Base-by-base conservation (phyloP, 2,113 vertebrate species). In the Petaurus breviceps region DNA sequence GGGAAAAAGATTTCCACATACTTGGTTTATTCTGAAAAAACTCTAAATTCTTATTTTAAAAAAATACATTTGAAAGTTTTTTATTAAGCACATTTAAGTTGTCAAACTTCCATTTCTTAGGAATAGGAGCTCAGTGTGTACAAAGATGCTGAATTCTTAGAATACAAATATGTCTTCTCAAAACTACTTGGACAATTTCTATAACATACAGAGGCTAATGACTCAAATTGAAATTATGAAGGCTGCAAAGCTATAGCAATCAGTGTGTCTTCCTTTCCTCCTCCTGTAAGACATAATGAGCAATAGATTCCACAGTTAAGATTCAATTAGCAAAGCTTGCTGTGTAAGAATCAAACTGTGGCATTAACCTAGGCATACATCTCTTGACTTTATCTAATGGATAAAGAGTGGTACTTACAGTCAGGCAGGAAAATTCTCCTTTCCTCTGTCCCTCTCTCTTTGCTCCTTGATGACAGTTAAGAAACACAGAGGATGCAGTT, bases 401-500 rank as follows among this genome's bases (percentile, higher is more conserved):
- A 97, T 55, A 98, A 97, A 98, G 93, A 97, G 84, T 95, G 43
- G 89, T 98, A 99, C 99, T 99, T 98, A 99, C 99, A 96, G 96
- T 0, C 37, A 92, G 97, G 92, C 97, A 57, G 2, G 91, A 92
- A 97, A 93, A 93, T 57, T 61, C 57, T 61, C 51, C 95, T 61
- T 91, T 31, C 90, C 97, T 92, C 97, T 68, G 90, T 95, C 61
- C 46, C 94, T 90, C 95, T 94, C 55, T 96, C 98, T 97, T 68
- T 94, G 91, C 98, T 98, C 97, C 97, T 97, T 90, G 90, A 98
- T 98, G 98, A 97, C 98, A 98, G 98, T 95, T 98, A 51, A 96
- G 97, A 97, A 98, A 95, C 96, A 0, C 93, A 94, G 97, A 98
- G 96, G 98, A 98, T 98, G 98, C 51, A 89, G 98, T 55, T 98